Conservation (phyloP, 2,888 invertebrate genomes). For the Scaptomyza caliginosa region DNA sequence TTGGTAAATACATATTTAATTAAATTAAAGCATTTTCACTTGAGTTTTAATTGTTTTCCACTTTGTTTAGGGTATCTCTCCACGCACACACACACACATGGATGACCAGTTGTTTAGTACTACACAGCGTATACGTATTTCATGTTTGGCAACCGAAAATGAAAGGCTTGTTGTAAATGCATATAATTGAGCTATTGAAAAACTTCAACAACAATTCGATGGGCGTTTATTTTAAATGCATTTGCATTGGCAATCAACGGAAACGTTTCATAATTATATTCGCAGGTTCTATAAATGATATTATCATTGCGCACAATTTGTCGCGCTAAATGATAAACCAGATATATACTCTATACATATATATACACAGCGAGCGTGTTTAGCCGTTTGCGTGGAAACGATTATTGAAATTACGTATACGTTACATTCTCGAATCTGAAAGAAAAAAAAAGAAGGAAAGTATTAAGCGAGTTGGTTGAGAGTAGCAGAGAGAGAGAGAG, state of each 20-base stretch:
- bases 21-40: neutral
- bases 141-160: neutral
- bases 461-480: neutral
- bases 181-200: neutral
- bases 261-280: constrained; percentile 39
- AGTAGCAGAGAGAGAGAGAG: neutral
- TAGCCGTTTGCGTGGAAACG: neutral
- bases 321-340: constrained; percentile 29
- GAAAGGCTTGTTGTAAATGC: neutral
- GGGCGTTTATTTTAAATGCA: neutral
- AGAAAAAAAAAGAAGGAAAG: neutral
- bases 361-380: neutral
- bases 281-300: constrained; percentile 40
- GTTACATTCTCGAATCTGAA: neutral
- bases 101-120: too few relatives aligned
- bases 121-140: too few relatives aligned
- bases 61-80: too few relatives aligned
- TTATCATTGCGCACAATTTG: constrained; percentile 35
- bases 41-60: too few relatives aligned
- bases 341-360: neutral
- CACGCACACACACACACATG: too few relatives aligned
- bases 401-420: neutral
- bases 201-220: neutral
- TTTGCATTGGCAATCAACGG: constrained; percentile 25
- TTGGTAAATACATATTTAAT: neutral